Evolutionary conservation across 2,888 invertebrate genomes (phyloP).

Genomic region (Pachliopta kotzebuea): DNA sequence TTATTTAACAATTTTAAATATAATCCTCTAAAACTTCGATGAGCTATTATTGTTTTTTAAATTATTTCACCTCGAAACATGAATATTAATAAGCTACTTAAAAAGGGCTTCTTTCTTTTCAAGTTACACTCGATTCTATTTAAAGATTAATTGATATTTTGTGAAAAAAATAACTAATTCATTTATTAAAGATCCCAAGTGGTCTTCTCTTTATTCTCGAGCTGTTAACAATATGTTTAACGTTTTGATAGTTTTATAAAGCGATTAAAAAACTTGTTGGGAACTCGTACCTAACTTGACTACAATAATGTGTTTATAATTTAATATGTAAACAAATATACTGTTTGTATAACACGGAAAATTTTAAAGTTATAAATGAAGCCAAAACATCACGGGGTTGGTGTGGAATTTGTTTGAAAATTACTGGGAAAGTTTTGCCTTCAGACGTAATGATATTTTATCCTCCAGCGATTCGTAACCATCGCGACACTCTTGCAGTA

Average conservation of each 20-base stretch:
- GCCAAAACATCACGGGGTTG: not conserved
- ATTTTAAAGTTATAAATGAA: not conserved
- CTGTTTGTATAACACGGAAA: too few species aligned
- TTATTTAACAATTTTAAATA: conserved; percentile 26
- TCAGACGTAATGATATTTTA: conserved; percentile 6
- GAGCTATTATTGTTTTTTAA: conserved; percentile 23
- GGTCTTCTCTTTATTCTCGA: too few species aligned
- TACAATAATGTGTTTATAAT: too few species aligned
- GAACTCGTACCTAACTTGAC: too few species aligned
- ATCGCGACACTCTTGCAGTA: not conserved
- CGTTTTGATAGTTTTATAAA: too few species aligned
- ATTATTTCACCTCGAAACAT: conserved; percentile 16
- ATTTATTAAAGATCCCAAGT: not conserved
- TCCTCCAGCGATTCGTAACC: conserved; percentile 14
- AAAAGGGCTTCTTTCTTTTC: not conserved
- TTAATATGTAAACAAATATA: too few species aligned
- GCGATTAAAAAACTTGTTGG: too few species aligned
- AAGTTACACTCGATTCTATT: conserved; percentile 1
- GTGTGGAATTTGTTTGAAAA: conserved; percentile 5
- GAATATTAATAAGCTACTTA: conserved; percentile 23
- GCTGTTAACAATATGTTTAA: too few species aligned
- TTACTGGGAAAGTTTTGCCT: conserved; percentile 14
- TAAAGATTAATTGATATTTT: conserved; percentile 4
- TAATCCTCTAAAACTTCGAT: conserved; percentile 23
- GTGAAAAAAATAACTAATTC: not conserved